These are phyloP conservation scores for Iphiclides podalirius DNA, from an alignment of 2,888 invertebrate genomes.

Conservation along the genomic window DNA sequence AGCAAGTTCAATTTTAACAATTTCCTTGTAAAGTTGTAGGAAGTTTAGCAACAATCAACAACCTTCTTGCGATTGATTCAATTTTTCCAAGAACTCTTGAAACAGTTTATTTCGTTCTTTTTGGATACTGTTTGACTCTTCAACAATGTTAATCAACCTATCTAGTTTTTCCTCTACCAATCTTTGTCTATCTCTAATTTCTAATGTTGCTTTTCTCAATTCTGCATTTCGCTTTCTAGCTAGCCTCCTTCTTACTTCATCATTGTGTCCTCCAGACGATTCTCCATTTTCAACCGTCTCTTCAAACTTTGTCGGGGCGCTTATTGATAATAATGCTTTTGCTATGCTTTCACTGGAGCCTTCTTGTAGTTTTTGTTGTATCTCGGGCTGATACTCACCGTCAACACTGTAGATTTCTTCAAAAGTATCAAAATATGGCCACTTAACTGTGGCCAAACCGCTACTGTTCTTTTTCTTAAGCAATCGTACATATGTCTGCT, in stretches of 20 bases:
- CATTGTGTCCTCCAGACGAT: constrained; percentile 44
- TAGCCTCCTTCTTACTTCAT: constrained; percentile 50
- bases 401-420: constrained; percentile 63
- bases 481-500: constrained; percentile 65
- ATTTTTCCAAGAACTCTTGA: constrained; percentile 60
- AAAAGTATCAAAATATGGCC: constrained; percentile 70
- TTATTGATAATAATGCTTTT: constrained; percentile 57
- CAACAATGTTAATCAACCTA: constrained; percentile 66
- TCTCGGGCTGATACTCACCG: constrained; percentile 65
- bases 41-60: constrained; percentile 9
- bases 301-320: constrained; percentile 44
- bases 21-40: too few species aligned
- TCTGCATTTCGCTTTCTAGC: constrained; percentile 56
- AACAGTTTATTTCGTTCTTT: constrained; percentile 65
- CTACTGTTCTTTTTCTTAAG: constrained; percentile 58
- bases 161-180: constrained; percentile 70
- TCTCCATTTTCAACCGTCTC: constrained; percentile 45
- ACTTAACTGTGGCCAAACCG: constrained; percentile 54
- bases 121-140: constrained; percentile 71
- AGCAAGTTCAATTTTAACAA: too few species aligned
- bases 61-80: constrained; percentile 40
- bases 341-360: constrained; percentile 53
- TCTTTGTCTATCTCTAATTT: constrained; percentile 65
- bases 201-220: constrained; percentile 60
- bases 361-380: constrained; percentile 61